These are phyloP conservation scores for Ophthalmolycus amberensis DNA, from an alignment of 2,113 vertebrate genomes.

Conservation along the genomic window DNA sequence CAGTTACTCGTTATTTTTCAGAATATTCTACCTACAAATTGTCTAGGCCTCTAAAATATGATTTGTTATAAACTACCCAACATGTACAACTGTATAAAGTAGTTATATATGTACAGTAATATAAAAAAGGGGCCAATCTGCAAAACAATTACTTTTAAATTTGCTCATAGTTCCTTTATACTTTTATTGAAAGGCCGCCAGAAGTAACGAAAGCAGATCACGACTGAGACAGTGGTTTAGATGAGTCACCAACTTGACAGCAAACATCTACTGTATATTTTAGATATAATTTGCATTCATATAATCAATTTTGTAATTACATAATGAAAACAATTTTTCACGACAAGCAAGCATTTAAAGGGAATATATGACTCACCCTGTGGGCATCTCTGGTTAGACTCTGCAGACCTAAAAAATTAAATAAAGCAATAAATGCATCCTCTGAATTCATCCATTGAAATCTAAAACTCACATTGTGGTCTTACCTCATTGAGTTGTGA, in stretches of 20 bases:
- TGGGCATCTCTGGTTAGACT: constrained; percentile 11
- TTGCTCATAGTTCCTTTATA: background rate
- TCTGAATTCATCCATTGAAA: background rate
- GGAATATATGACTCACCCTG: constrained; percentile 46
- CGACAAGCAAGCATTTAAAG: background rate
- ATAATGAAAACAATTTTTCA: background rate
- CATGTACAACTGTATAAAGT: background rate
- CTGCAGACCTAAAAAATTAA: constrained; percentile 53
- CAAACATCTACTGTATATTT: background rate
- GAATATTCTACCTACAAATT: background rate
- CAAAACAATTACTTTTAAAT: background rate
- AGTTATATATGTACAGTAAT: background rate
- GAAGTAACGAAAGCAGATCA: background rate
- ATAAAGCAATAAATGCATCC: background rate
- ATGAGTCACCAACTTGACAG: background rate
- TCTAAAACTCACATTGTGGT: background rate
- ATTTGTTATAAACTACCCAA: background rate
- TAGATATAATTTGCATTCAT: background rate
- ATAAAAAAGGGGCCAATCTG: no score
- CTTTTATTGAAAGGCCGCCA: background rate
- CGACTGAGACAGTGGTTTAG: background rate
- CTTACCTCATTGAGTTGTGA: constrained; percentile 58
- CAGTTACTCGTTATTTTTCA: background rate
- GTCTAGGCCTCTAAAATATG: background rate
- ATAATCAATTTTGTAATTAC: background rate